Base-by-base conservation (phyloP, 1,140 invertebrate genomes). In the Trichomalopsis sarcophagae region DNA sequence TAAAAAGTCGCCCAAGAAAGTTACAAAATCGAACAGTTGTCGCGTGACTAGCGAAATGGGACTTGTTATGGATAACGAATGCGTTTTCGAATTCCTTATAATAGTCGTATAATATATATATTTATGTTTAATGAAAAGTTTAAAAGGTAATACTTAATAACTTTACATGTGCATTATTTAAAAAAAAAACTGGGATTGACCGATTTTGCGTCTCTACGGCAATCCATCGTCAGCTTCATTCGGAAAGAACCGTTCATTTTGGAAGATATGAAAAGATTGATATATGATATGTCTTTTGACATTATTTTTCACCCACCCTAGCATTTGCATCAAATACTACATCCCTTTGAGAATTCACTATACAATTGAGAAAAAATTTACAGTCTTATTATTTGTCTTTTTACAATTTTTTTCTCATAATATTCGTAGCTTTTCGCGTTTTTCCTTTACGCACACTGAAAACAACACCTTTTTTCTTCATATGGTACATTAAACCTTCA, bases 351-450 rank as follows among this genome's bases (percentile, higher is more conserved):
- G 27, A 74, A 74, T 80, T 80, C 23, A 80, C 69, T 84, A 81
- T 81, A 84, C 77, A 84, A 66, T 74, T 84, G 47, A 84, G 78
- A 84, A 81, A 68, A 81, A 85, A 62, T 75, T 81, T 85, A 81
- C 78, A 85, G 79, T 81, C 84, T 84, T 84, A 81, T 84, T 71
- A 50, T 78, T 84, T 62, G n/a, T 79, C 76, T 85, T 85, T 85
- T 77, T 81, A 81, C 73, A 85, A 69, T 85, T 81, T 82, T 81
- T 75, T 77, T 74, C 36, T 73, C 69, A 66, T 74, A 73, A 74
- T 55, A 80, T 40, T 66, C 62, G 55, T 40, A 73, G 62, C 40
- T 69, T 55, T 21, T 47, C 33, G 17, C 73, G 30, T 50, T 36
- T 33, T 40, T 62, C 40, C 17, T 62, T 62, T 17, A 40, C 71